Conservation (phyloP, 2,888 invertebrate species). For the Polydrusus pterygomalis region DNA sequence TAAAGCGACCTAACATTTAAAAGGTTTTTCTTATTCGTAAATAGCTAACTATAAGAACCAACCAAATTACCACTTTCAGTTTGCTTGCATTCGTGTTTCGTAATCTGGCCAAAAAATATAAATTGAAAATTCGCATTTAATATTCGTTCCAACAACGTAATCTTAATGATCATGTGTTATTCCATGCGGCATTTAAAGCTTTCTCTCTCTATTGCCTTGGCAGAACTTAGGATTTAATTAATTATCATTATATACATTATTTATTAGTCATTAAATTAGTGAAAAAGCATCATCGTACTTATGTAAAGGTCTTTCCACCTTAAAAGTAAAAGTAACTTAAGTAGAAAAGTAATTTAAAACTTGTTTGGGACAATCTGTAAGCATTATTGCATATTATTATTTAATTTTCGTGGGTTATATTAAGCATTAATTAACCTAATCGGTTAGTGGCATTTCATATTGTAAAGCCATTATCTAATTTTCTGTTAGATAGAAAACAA, state of each 20-base stretch:
- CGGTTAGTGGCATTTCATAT: background rate
- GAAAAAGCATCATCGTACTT: constrained; percentile 5
- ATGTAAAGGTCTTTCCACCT: constrained; percentile 17
- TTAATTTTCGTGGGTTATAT: constrained; percentile 2
- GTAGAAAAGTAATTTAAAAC: constrained; percentile 25
- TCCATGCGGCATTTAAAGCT: background rate
- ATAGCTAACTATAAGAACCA: too few relatives aligned
- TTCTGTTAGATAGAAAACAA: background rate
- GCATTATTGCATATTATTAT: constrained; percentile 8
- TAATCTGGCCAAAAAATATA: too few relatives aligned
- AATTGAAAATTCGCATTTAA: too few relatives aligned
- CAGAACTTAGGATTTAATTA: constrained; percentile 8
- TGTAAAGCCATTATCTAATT: background rate
- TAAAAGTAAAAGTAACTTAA: constrained; percentile 32
- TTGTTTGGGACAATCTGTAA: constrained; percentile 10
- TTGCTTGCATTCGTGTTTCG: too few relatives aligned
- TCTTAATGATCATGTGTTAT: constrained; percentile 4
- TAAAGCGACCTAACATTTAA: too few relatives aligned
- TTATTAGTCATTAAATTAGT: constrained; percentile 5
- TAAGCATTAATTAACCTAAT: background rate
- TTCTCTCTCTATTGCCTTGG: constrained; percentile 16
- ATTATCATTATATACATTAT: constrained; percentile 20
- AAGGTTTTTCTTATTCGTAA: too few relatives aligned
- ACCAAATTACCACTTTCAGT: too few relatives aligned
- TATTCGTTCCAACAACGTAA: background rate